These are phyloP conservation scores for Oreochromis niloticus DNA, from an alignment of 2,113 vertebrate species.

Conservation along the genomic window DNA sequence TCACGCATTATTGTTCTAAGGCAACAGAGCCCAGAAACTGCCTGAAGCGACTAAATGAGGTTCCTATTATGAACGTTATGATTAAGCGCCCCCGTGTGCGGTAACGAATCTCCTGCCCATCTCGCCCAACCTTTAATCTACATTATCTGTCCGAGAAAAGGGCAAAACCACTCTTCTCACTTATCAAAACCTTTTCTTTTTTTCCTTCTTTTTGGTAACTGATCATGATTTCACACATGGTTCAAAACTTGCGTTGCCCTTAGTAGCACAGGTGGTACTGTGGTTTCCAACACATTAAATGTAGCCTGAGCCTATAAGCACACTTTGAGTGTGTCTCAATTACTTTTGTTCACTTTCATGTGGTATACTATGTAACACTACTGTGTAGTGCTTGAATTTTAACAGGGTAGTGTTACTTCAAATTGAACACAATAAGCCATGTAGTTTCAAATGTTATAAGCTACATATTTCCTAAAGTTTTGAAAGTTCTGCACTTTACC, in stretches of 20 bases:
- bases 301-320: not conserved
- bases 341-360: not conserved
- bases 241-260: not conserved
- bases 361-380: not conserved
- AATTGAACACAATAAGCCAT: not conserved
- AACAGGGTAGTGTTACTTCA: not conserved
- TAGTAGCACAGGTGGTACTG: not conserved
- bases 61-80: slow-evolving; percentile 60
- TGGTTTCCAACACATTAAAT: not conserved
- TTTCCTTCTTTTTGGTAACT: slow-evolving; percentile 5
- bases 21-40: slow-evolving; percentile 49
- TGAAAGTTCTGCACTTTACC: too few relatives aligned
- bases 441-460: not conserved
- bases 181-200: slow-evolving; percentile 4
- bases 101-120: slow-evolving; percentile 49
- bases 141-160: slow-evolving; percentile 57
- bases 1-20: slow-evolving; percentile 56
- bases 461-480: not conserved
- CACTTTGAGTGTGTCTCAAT: not conserved
- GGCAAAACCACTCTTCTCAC: slow-evolving; percentile 50
- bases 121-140: slow-evolving; percentile 55
- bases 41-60: slow-evolving; percentile 53
- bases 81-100: slow-evolving; percentile 58
- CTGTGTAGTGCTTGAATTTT: not conserved
- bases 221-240: slow-evolving; percentile 27